These are phyloP conservation scores for Acipenser ruthenus DNA, from an alignment of 2,797 vertebrate genomes.

Conservation along the genomic window DNA sequence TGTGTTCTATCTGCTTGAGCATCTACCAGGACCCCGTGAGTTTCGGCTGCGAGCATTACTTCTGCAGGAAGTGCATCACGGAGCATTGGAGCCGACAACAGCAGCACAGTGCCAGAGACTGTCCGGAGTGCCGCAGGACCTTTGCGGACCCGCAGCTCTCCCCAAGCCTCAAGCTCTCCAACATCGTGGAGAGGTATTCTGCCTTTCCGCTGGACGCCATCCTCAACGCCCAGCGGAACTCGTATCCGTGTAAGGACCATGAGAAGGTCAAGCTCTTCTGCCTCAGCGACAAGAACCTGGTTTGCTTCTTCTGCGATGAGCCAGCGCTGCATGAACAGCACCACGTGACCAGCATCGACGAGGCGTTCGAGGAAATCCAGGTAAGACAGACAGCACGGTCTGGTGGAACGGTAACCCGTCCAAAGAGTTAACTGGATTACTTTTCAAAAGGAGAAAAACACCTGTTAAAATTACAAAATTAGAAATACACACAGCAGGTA, in stretches of 20 bases:
- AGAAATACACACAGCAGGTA: no score
- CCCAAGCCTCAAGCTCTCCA: conserved; percentile 93
- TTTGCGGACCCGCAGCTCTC: conserved; percentile 83
- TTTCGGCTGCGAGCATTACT: conserved; percentile 95
- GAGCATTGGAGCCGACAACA: conserved; percentile 96
- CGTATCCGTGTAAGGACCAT: conserved; percentile 88
- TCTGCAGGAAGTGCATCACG: conserved; percentile 93
- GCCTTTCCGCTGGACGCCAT: conserved; percentile 93
- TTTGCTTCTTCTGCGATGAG: conserved; percentile 97
- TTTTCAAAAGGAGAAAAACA: no score
- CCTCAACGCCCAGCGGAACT: conserved; percentile 79
- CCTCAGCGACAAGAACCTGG: conserved; percentile 83
- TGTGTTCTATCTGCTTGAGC: conserved; percentile 97
- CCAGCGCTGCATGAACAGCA: conserved; percentile 91
- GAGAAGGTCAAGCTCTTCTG: conserved; percentile 98
- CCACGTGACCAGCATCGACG: conserved; percentile 90
- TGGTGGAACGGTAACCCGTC: no score
- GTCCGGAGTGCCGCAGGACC: conserved; percentile 89
- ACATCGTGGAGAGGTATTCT: conserved; percentile 93
- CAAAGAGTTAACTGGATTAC: no score
- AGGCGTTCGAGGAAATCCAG: conserved; percentile 94
- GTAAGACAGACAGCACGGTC: conserved; percentile 41
- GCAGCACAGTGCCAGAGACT: conserved; percentile 76
- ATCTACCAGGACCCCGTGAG: conserved; percentile 97
- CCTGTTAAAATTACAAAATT: no score